Percentiles rank a stretch among this genome's conserved stretches.
Evolutionary conservation across 2,113 vertebrate genomes (phyloP).

Genomic region (Marcusenius ussheri): DNA sequence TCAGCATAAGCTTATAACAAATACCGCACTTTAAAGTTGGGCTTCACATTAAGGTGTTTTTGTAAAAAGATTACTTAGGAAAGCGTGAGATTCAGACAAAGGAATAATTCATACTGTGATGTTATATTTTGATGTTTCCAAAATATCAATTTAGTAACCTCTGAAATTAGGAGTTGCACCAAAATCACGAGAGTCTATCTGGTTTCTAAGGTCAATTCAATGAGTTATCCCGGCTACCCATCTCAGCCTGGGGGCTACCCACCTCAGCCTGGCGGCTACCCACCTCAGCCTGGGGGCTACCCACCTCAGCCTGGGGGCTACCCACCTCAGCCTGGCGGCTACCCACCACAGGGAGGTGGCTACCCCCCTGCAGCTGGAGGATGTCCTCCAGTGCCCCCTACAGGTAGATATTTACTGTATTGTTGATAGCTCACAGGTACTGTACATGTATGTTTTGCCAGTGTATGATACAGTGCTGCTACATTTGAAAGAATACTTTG

Average conservation of each 20-base stretch:
- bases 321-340: slow-evolving; percentile 35
- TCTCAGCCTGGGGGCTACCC: slow-evolving; percentile 53
- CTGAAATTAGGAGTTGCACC: neutral
- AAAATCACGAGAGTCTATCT: neutral
- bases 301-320: slow-evolving; percentile 44
- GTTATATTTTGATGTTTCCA: neutral
- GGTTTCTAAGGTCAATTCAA: slow-evolving; percentile 53
- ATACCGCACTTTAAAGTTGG: neutral
- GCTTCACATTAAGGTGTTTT: neutral
- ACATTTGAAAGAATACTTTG: neutral
- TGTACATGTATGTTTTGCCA: neutral
- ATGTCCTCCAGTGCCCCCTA: slow-evolving; percentile 44
- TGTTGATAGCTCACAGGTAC: neutral
- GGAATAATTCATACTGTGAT: neutral
- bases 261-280: slow-evolving; percentile 61
- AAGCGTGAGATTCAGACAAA: neutral
- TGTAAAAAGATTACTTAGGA: neutral
- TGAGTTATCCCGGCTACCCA: slow-evolving; percentile 88
- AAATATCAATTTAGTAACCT: neutral
- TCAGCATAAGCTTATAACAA: neutral
- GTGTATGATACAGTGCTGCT: neutral
- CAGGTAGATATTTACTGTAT: slow-evolving; percentile 44
- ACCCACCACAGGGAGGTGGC: slow-evolving; percentile 34
- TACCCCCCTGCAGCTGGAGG: slow-evolving; percentile 54
- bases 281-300: slow-evolving; percentile 55